Base-by-base conservation (phyloP, 2,797 vertebrate genomes). In the Dryobates pubescens region DNA sequence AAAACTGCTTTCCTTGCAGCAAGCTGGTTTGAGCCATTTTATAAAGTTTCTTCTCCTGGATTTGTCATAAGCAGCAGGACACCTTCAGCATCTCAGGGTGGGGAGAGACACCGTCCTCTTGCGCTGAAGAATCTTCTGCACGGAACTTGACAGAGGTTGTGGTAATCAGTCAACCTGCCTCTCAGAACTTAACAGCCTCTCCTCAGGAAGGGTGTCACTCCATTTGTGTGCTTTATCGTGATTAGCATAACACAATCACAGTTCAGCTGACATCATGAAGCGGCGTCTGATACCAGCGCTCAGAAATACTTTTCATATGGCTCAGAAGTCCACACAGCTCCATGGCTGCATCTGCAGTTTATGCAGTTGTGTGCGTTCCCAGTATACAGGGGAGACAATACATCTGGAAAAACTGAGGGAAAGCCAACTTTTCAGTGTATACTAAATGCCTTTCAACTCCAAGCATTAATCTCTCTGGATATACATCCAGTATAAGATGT, bases 1-100 rank as follows among this genome's bases (percentile, higher is more conserved):
- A 99, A 96, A 99, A 99, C 91, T 98, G 99, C 90, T 99, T 99
- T 90, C 99, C 99, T 97, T 99, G 98, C 97, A 99, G 98, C 97
- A 99, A 98, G 97, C 99, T 99, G 92, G 98, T 99, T 96, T 99
- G 99, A 95, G 99, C 98, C 99, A 99, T 98, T 94, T 96, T 97
- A 95, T 49, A 96, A 94, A 96, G 91, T 96, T 96, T 97, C 96
- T 97, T 97, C 97, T 97, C 94, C 62, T 69, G 95, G 94, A 68
- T 68, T 92, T 82, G 94, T 97, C 97, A 97, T 93, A 96, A 94
- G 82, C 95, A 64, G 90, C 20, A 79, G 81, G 45, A 82, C 84
- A 89, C 51, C 89, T 94, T 96, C 92, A 92, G 3, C 83, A 71
- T 86, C 64, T 78, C 94, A 86, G 82, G 62, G 80, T 4, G 11